Conservation (phyloP, 2,888 invertebrate species). For the Physocephala rufipes region DNA sequence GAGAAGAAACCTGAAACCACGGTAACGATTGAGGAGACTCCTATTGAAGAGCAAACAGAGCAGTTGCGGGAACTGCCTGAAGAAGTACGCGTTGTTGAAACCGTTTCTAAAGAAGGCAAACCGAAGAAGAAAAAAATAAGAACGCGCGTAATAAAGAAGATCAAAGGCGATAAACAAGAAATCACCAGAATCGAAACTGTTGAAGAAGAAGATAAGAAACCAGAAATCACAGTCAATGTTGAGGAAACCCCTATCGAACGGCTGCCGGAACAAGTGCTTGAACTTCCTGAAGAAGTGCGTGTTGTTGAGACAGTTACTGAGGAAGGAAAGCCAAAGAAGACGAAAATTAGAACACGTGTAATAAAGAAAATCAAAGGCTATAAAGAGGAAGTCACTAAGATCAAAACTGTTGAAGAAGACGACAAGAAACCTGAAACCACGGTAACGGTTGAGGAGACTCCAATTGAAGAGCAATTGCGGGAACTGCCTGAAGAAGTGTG, state of each 20-base stretch:
- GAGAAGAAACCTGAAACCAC: slow-evolving; percentile 34
- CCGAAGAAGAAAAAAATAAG: slow-evolving; percentile 59
- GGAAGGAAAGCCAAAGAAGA: slow-evolving; percentile 43
- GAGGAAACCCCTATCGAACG: not conserved
- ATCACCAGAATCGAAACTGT: slow-evolving; percentile 40
- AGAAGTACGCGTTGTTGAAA: slow-evolving; percentile 39
- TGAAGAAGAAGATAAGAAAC: slow-evolving; percentile 37
- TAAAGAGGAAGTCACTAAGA: slow-evolving; percentile 44
- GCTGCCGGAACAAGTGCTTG: not conserved
- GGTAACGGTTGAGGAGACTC: slow-evolving; percentile 39
- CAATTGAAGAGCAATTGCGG: slow-evolving; percentile 31
- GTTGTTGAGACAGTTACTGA: slow-evolving; percentile 39
- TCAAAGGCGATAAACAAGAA: slow-evolving; percentile 7
- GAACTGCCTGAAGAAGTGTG: slow-evolving; percentile 39
- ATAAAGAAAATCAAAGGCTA: slow-evolving; percentile 45
- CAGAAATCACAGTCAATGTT: slow-evolving; percentile 42
- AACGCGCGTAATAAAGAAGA: slow-evolving; percentile 40
- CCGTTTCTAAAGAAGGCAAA: slow-evolving; percentile 53
- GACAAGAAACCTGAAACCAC: slow-evolving; percentile 41
- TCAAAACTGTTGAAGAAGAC: slow-evolving; percentile 45
- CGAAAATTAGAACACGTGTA: slow-evolving; percentile 44
- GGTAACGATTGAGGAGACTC: slow-evolving; percentile 35
- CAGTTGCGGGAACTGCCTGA: slow-evolving; percentile 33
- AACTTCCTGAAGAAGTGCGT: slow-evolving; percentile 41
- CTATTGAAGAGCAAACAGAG: slow-evolving; percentile 23